Evolutionary conservation across 2,113 vertebrate genomes (phyloP).

Genomic region (Eptatretus burgeri): DNA sequence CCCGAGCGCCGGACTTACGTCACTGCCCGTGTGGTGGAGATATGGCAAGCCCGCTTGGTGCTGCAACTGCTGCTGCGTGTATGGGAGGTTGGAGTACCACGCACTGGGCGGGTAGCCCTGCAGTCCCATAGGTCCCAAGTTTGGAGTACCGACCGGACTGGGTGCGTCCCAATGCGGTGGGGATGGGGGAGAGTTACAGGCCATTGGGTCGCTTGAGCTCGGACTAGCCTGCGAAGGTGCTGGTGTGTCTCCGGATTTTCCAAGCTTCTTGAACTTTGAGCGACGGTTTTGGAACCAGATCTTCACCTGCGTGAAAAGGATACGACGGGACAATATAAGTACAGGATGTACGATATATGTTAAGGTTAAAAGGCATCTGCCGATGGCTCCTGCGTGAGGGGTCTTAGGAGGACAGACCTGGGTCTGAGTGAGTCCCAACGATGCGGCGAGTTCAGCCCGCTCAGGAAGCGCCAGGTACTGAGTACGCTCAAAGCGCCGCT

Average conservation of each 20-base stretch:
- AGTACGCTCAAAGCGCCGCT: conserved; percentile 1
- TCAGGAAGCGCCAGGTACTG: conserved; percentile 3
- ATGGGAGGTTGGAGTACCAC: not conserved
- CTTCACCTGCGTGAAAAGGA: conserved; percentile 36
- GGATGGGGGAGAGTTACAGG: conserved; percentile 91
- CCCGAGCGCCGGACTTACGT: too few species aligned
- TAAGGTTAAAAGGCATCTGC: too few species aligned
- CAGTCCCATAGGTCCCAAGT: not conserved
- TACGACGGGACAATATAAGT: too few species aligned
- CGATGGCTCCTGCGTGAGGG: too few species aligned
- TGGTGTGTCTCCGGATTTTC: conserved; percentile 75
- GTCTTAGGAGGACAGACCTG: not conserved
- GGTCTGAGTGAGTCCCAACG: conserved; percentile 3
- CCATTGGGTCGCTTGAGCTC: conserved; percentile 96
- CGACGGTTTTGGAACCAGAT: conserved; percentile 99
- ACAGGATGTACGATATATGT: too few species aligned
- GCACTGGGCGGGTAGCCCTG: conserved; percentile 2
- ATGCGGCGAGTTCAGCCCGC: conserved; percentile 2
- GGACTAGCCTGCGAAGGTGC: conserved; percentile 73
- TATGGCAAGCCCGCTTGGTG: not conserved
- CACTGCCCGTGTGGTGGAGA: too few species aligned
- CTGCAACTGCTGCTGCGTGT: conserved; percentile 1
- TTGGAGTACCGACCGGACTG: not conserved
- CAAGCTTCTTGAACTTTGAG: conserved; percentile 98
- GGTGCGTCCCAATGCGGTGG: conserved; percentile 2